A percentile compares a stretch with the other conserved stretches of the same genome.
phyloP scores from a whole-genome alignment of 2,113 vertebrate species.

The Sturnus vulgaris region DNA sequence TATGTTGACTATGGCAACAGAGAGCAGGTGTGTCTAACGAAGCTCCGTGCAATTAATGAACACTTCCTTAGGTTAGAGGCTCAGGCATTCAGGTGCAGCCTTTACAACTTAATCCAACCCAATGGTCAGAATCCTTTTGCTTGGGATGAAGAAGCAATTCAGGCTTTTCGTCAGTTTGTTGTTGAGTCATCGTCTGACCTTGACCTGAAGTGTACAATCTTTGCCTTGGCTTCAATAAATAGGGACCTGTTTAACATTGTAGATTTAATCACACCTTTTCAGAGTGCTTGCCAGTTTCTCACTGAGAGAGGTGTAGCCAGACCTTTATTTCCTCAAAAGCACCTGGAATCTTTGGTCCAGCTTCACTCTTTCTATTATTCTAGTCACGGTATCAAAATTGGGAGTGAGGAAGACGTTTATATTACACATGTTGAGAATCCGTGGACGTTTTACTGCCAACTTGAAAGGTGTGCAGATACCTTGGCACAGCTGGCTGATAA shows the following conservation, averaged over 20 bases:
- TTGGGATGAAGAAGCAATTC: conserved; percentile 78
- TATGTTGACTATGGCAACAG: conserved; percentile 90
- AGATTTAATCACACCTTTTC: conserved; percentile 89
- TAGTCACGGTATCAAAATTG: conserved; percentile 83
- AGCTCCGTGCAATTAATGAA: conserved; percentile 75
- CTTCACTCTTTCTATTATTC: conserved; percentile 89
- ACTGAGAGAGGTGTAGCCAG: conserved; percentile 70
- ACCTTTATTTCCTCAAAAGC: conserved; percentile 55
- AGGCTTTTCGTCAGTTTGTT: conserved; percentile 81
- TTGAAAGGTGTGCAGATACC: conserved; percentile 74
- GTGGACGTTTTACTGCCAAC: conserved; percentile 85
- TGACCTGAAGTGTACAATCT: conserved; percentile 86
- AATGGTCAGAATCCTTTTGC: conserved; percentile 68
- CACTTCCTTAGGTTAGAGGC: conserved; percentile 78
- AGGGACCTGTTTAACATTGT: conserved; percentile 83
- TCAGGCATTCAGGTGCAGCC: conserved; percentile 91
- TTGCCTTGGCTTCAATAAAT: conserved; percentile 81
- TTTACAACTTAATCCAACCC: conserved; percentile 84
- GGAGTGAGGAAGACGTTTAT: conserved; percentile 82
- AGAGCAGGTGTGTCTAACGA: conserved; percentile 68
- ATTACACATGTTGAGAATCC: conserved; percentile 79
- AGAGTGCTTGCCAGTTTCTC: conserved; percentile 81
- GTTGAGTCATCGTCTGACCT: conserved; percentile 56
- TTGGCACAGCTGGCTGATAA: conserved; percentile 73
- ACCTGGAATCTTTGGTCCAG: conserved; percentile 65